Base-by-base conservation (phyloP, 2,797 vertebrate species). In the Thalassophryne amazonica region DNA sequence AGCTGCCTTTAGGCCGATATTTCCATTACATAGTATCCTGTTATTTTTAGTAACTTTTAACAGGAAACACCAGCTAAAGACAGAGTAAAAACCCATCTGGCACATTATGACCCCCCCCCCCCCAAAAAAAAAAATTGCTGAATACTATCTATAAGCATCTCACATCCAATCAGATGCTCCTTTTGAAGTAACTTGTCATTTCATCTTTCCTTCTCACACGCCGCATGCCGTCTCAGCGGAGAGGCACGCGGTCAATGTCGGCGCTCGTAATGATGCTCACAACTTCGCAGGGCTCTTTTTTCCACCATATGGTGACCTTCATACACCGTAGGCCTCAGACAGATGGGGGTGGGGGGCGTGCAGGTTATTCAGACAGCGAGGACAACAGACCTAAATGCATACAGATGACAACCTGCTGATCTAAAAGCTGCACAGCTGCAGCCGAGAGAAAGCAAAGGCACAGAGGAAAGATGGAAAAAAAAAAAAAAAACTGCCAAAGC, bases 281-380 rank as follows among this genome's bases (percentile, higher is more conserved):
- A 68, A 76, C 67, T 71, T 52, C 64, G 72, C 49, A 54, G 54
- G 41, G 61, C 29, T 57, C 47, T 62, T 33, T 33, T 15, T 19
- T n/a, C 14, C 35, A 7, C 73, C 83, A 81, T 84, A 80, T 76
- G 81, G 78, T 70, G 69, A 69, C 79, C 83, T 79, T 61, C 22
- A 51, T 23, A 28, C 34, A 35, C 27, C 35, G 10, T 2, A 18
- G 50, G 66, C 20, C 63, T 73, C 64, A 5, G 40, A 67, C 72
- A 54, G 60, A 39, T 2, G 21, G 16, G 7, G 3, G 22, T 12
- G 61, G 57, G 42, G 1, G 43, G 60, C 50, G 56, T n/a, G n/a
- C n/a, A n/a, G 34, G 6, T 50, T 54, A 13, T 20, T 55, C 24
- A 20, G 42, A 57, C 49, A 2, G 17, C 16, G 45, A 60, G 75